Percentiles rank a stretch among this genome's conserved stretches.
phyloP scores from a whole-genome alignment of 2,113 vertebrate genomes.

The Antennarius striatus region DNA sequence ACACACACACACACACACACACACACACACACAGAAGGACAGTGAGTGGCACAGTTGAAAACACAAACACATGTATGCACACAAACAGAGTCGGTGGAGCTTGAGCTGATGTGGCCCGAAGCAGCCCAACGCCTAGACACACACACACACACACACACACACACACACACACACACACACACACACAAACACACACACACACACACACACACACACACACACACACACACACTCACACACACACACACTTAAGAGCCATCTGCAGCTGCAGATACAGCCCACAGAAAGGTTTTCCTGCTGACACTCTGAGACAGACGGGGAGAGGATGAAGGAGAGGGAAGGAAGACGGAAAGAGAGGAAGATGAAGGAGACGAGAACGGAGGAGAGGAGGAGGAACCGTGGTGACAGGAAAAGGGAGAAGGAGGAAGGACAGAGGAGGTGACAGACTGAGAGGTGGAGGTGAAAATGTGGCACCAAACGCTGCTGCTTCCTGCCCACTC shows the following conservation, averaged over 20 bases:
- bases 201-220: slow-evolving; percentile 50
- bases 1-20: slow-evolving; percentile 30
- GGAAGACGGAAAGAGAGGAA: slow-evolving; percentile 42
- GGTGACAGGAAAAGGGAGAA: slow-evolving; percentile 25
- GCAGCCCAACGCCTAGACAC: slow-evolving; percentile 62
- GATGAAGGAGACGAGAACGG: slow-evolving; percentile 37
- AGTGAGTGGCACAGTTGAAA: slow-evolving; percentile 63
- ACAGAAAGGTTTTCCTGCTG: slow-evolving; percentile 68
- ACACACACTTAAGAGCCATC: slow-evolving; percentile 67
- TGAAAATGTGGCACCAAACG: slow-evolving; percentile 21
- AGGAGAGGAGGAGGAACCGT: not conserved
- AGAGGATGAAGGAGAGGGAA: slow-evolving; percentile 20
- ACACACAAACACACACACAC: slow-evolving; percentile 44
- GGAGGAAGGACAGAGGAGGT: slow-evolving; percentile 3
- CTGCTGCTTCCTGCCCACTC: slow-evolving; percentile 21
- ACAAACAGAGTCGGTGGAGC: slow-evolving; percentile 73
- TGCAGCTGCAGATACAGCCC: slow-evolving; percentile 72
- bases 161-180: slow-evolving; percentile 27
- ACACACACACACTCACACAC: slow-evolving; percentile 46
- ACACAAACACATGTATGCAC: slow-evolving; percentile 65
- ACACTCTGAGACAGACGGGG: slow-evolving; percentile 54
- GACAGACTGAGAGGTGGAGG: slow-evolving; percentile 14
- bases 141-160: slow-evolving; percentile 26
- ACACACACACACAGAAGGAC: slow-evolving; percentile 9
- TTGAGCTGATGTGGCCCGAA: slow-evolving; percentile 74